phyloP scores from a whole-genome alignment of 2,888 invertebrate species.

The Rambutsinella grinnellia region DNA sequence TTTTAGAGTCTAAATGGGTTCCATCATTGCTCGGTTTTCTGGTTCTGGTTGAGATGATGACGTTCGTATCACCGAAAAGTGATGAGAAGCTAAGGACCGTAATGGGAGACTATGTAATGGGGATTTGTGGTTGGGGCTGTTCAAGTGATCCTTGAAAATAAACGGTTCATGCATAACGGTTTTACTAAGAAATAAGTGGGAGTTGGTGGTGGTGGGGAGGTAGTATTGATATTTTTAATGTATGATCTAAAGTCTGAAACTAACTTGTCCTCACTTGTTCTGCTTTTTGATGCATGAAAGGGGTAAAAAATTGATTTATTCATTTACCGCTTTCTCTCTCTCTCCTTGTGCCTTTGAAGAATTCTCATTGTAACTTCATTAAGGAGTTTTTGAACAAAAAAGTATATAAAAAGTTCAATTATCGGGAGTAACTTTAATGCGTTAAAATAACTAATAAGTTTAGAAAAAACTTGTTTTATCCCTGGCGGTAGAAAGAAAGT shows the following conservation, averaged over 20 bases:
- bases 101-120: conserved; percentile 31
- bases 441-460: conserved; percentile 10
- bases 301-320: not conserved
- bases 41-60: not conserved
- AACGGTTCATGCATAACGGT: conserved; percentile 17
- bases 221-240: not conserved
- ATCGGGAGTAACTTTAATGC: conserved; percentile 5
- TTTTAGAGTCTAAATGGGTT: conserved; percentile 20
- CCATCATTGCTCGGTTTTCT: not conserved
- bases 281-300: not conserved
- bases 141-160: conserved; percentile 47
- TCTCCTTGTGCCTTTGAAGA: not conserved
- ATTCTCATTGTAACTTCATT: not conserved
- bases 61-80: not conserved
- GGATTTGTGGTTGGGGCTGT: conserved; percentile 42
- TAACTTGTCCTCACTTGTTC: not conserved
- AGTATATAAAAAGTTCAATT: conserved; percentile 6
- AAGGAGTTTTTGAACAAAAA: not conserved
- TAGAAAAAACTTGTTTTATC: conserved; percentile 3
- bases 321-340: not conserved
- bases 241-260: not conserved
- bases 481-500: not conserved
- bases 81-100: not conserved
- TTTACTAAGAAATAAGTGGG: not conserved
- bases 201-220: no score